Base-by-base conservation (phyloP, 1,140 invertebrate species). In the Melitaea cinxia region DNA sequence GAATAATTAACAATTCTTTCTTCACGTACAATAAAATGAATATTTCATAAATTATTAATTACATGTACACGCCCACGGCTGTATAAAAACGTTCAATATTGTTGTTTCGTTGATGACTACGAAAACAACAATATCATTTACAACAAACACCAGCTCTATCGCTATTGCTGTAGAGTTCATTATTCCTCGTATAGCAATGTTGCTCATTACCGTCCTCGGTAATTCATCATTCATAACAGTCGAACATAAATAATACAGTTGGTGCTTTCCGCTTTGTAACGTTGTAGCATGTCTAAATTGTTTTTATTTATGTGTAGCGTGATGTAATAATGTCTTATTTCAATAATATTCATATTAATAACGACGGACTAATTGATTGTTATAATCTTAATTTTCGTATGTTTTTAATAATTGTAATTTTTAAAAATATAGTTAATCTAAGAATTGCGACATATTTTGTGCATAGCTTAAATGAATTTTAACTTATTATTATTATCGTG, bases 21-120 rank as follows among this genome's bases (percentile, higher is more conserved):
- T 53, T 63, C 33, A 61, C 45, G 57, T 52, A 63, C 65, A 68
- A 58, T 62, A 56, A 68, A 65, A 58, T 66, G 54, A 66, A 63
- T 63, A 65, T 60, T 65, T 63, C 58, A 66, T 59, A 60, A 35
- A 59, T 70, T 66, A 66, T 66, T 66, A 70, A 66, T 66, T 59
- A 69, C 53, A n/a, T 56, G 55, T 70, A 66, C 56, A 69, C 67
- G 67, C 67, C 67, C 47, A 69, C 67, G 56, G 55, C 14, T 68
- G 35, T 59, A 60, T 61, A 61, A 66, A 70, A 70, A 62, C 47
- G 23, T 30, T 70, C 45, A 54, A 70, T 62, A 65, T 57, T 68
- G 19, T 63, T 64, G 55, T 63, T 64, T 50, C 24, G 39, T n/a
- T 64, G 67, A 68, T 60, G 59, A 55, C 39, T 59, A 15, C 6